phyloP scores from a whole-genome alignment of 2,797 vertebrate genomes.

The Anguilla anguilla region DNA sequence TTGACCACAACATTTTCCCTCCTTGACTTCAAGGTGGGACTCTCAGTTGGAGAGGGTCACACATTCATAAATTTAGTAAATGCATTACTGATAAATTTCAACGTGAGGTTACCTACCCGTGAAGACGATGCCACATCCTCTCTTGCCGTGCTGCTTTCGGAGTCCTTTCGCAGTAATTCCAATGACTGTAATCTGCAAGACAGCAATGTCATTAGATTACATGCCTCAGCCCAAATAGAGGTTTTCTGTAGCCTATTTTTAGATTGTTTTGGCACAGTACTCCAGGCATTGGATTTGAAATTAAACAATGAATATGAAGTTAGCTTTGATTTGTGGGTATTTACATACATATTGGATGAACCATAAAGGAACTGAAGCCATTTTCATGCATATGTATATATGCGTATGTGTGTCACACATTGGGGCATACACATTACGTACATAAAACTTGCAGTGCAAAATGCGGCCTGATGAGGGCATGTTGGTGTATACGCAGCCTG shows the following conservation, averaged over 20 bases:
- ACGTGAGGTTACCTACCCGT: slow-evolving; percentile 9
- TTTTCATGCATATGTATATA: too few relatives aligned
- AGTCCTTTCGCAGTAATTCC: slow-evolving; percentile 10
- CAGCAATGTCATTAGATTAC: not conserved
- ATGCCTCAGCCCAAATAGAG: not conserved
- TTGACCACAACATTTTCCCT: not conserved
- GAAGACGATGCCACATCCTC: slow-evolving; percentile 10
- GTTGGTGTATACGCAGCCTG: not conserved
- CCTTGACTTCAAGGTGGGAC: not conserved
- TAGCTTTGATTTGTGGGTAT: too few relatives aligned
- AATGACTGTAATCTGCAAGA: slow-evolving; percentile 30
- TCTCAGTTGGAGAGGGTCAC: not conserved
- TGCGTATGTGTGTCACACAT: too few relatives aligned
- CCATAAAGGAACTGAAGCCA: too few relatives aligned
- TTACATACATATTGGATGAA: too few relatives aligned
- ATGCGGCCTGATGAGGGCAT: not conserved
- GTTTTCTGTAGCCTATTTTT: not conserved
- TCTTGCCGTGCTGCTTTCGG: not conserved
- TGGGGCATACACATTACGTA: too few relatives aligned
- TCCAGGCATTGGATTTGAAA: too few relatives aligned
- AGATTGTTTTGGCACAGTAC: too few relatives aligned
- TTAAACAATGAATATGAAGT: too few relatives aligned
- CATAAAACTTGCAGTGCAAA: not conserved
- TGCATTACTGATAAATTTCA: not conserved
- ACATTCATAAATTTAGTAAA: not conserved